Base-by-base conservation (phyloP, 37 sponge, comb jelly and placozoan species). In the Spongia lamella region DNA sequence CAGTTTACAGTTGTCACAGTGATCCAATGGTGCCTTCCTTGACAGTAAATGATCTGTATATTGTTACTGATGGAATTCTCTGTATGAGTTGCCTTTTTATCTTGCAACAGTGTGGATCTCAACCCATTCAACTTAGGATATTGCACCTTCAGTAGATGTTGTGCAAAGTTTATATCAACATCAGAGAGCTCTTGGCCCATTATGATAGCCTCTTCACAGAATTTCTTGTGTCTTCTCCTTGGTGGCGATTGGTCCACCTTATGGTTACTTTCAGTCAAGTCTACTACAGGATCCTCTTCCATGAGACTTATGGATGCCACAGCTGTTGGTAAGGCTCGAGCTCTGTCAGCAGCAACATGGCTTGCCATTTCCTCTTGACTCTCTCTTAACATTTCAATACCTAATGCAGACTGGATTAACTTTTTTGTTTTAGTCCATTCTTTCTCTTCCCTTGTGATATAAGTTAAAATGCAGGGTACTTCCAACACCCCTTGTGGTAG, bases 401-500 rank as follows among this genome's bases (percentile, higher is more conserved):
- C 66, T 27, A 43, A 43, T 6, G 66, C 66, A 29, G 20, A 16
- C 17, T 65, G 40, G 26, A 17, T 38, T 27, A 81, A 21, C 54
- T 61, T 81, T 72, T 59, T 32, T 50, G 59, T 72, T 52, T 79
- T 79, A 21, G 11, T 50, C 7, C 69, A 24, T 13, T 70, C 57
- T n/a, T 39, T 69, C 0, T 22, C 11, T 31, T 22, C 55, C 19
- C 82, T 71, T 57, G 26, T 33, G 50, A 81, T n/a, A n/a, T n/a
- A 70, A 11, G 53, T 68, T 3, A 81, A 53, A 17, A 30, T 62
- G 30, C 82, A 81, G 17, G 82, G 82, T 14, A 79, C 38, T 55
- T 79, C 80, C 56, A 81, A 25, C 3, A 72, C 73, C 26, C 80
- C 80, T 79, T 79, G 80, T 61, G 71, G 71, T 68, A 79, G 43